These are phyloP conservation scores for Ceratotherium simum DNA, from an alignment of 2,113 vertebrate genomes.

Conservation along the genomic window DNA sequence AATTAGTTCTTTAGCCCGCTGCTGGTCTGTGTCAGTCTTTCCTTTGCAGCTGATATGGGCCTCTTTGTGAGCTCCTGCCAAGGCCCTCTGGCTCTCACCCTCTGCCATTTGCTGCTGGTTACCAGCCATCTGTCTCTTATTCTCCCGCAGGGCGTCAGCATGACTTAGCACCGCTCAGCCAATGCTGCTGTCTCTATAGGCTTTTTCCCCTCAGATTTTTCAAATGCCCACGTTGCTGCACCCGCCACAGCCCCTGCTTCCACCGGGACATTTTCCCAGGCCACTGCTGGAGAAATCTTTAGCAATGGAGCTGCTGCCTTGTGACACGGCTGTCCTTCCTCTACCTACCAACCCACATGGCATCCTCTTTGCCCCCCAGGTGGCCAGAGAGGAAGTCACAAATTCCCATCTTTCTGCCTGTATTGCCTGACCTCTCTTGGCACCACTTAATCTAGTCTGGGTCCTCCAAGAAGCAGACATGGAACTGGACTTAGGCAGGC, in stretches of 20 bases:
- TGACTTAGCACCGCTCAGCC: not conserved
- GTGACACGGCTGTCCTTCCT: no score
- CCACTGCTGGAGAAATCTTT: not conserved
- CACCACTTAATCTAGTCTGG: not conserved
- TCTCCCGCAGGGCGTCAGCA: not conserved
- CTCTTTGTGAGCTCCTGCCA: not conserved
- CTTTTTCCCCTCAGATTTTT: not conserved
- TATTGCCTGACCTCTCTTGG: not conserved
- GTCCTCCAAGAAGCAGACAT: not conserved
- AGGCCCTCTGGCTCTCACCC: not conserved
- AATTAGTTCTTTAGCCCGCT: not conserved
- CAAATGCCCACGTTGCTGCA: not conserved
- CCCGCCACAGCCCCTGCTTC: not conserved
- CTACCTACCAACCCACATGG: not conserved
- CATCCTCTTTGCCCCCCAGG: not conserved
- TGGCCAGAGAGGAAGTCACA: not conserved
- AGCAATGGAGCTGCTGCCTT: not conserved
- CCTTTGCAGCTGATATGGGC: no score
- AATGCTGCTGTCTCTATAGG: fast-evolving
- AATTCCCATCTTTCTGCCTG: not conserved
- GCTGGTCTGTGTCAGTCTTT: not conserved
- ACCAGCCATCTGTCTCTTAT: not conserved
- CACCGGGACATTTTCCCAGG: not conserved
- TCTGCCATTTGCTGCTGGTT: not conserved
- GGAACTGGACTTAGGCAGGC: not conserved